Percentiles rank a stretch among this genome's conserved stretches.
These are phyloP conservation scores for Drosophila lini DNA, from an alignment of 1,140 invertebrate species.

Conservation along the genomic window DNA sequence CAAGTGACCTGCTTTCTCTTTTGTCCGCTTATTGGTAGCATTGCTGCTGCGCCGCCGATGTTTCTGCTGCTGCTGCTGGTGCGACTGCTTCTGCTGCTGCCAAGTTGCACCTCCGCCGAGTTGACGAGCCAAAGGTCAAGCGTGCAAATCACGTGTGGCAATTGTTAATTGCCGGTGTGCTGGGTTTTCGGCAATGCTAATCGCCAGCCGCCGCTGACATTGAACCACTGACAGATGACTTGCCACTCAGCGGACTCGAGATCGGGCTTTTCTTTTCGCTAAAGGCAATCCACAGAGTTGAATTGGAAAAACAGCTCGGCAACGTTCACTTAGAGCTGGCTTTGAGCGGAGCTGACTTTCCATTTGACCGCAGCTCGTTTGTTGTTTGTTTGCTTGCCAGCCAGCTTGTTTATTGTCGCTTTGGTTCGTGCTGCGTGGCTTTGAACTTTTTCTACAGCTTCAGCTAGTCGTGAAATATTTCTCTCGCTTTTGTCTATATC, in stretches of 20 bases:
- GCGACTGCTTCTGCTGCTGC: slow-evolving; percentile 31
- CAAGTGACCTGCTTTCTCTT: slow-evolving; percentile 82
- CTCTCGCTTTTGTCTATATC: slow-evolving; percentile 31
- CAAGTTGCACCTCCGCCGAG: slow-evolving; percentile 19
- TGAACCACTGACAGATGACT: slow-evolving; percentile 39
- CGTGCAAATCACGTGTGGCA: slow-evolving; percentile 73
- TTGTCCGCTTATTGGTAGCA: slow-evolving; percentile 76
- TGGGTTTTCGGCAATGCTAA: slow-evolving; percentile 54
- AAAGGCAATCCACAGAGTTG: slow-evolving; percentile 39
- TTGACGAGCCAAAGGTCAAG: slow-evolving; percentile 40
- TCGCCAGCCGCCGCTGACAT: slow-evolving; percentile 37
- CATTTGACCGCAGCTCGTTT: slow-evolving; percentile 75
- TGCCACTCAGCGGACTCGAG: not conserved
- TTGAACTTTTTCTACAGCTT: slow-evolving; percentile 57
- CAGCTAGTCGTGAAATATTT: slow-evolving; percentile 59
- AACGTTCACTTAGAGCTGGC: slow-evolving; percentile 44
- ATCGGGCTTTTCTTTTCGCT: slow-evolving; percentile 41
- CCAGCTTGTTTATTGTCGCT: slow-evolving; percentile 61
- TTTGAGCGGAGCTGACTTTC: slow-evolving; percentile 65
- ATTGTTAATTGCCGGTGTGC: slow-evolving; percentile 52
- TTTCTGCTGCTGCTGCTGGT: slow-evolving; percentile 8
- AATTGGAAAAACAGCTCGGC: slow-evolving; percentile 70
- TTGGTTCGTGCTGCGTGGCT: slow-evolving; percentile 67
- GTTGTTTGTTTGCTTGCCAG: slow-evolving; percentile 33
- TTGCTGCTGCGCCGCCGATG: slow-evolving; percentile 6